These are phyloP conservation scores for Mormyrus proboscirostris DNA, from an alignment of 2,797 vertebrate species.

Conservation along the genomic window DNA sequence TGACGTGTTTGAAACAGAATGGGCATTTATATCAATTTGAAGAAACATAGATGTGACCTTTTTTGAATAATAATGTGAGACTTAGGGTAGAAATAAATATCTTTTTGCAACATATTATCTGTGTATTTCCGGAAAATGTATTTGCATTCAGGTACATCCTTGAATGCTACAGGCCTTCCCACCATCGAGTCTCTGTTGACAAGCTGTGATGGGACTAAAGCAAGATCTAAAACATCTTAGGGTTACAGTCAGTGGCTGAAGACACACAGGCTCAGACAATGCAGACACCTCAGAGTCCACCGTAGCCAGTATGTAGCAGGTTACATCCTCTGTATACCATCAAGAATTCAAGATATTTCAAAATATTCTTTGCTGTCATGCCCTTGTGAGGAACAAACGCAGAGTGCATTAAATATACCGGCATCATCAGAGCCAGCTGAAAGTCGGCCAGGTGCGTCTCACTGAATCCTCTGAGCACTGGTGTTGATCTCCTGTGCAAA, in stretches of 20 bases:
- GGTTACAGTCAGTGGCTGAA: not conserved
- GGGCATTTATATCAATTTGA: not conserved
- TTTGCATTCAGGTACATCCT: not conserved
- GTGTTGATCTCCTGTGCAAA: not conserved
- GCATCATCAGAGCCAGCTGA: not conserved
- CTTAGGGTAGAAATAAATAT: not conserved
- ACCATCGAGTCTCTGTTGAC: not conserved
- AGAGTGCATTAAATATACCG: not conserved
- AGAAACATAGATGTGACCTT: not conserved
- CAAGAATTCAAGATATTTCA: not conserved
- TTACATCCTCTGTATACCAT: not conserved
- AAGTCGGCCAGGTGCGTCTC: not conserved
- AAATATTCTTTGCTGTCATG: not conserved
- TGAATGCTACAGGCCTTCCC: not conserved
- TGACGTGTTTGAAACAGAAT: not conserved
- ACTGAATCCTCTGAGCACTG: not conserved
- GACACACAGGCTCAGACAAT: not conserved
- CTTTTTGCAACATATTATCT: not conserved
- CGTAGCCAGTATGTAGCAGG: not conserved
- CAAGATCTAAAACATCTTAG: not conserved
- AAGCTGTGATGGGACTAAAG: not conserved
- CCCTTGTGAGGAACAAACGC: not conserved
- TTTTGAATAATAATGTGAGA: not conserved
- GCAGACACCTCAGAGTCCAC: not conserved
- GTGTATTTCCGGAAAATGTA: not conserved